Conservation (phyloP, 1,140 invertebrate species). For the Spodoptera frugiperda region DNA sequence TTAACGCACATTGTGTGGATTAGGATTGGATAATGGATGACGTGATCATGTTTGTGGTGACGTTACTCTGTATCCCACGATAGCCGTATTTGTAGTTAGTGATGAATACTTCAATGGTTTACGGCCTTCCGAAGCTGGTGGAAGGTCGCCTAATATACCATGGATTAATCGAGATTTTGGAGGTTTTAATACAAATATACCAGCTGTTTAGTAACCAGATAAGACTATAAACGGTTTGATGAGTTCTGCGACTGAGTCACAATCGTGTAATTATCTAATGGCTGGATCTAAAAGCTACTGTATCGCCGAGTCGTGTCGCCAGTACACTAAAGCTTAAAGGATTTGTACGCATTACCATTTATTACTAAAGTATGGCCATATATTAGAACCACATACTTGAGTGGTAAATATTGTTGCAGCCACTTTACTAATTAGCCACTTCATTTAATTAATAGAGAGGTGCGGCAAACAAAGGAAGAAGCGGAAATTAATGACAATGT, state of each 20-base stretch:
- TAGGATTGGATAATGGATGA: conserved; percentile 25
- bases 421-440: conserved; percentile 21
- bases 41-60: conserved; percentile 21
- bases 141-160: background rate
- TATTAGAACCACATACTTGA: background rate
- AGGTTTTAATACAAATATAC: too few species aligned
- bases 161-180: too few species aligned
- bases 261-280: too few species aligned
- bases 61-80: conserved; percentile 21
- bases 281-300: too few species aligned
- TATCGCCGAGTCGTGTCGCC: too few species aligned
- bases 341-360: conserved; percentile 20
- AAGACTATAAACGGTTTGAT: too few species aligned
- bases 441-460: conserved; percentile 33
- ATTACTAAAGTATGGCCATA: conserved; percentile 10
- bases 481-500: conserved; percentile 27
- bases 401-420: conserved; percentile 4
- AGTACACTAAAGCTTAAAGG: background rate
- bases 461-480: conserved; percentile 8
- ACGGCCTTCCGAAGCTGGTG: background rate
- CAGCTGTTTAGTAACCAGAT: too few species aligned
- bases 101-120: conserved; percentile 4
- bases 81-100: conserved; percentile 5
- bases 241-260: too few species aligned
- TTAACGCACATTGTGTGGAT: conserved; percentile 13